Evolutionary conservation across 2,888 invertebrate genomes (phyloP), one percentile per base, ranked within the genome.

Genomic region (Aspidiotus destructor): DNA sequence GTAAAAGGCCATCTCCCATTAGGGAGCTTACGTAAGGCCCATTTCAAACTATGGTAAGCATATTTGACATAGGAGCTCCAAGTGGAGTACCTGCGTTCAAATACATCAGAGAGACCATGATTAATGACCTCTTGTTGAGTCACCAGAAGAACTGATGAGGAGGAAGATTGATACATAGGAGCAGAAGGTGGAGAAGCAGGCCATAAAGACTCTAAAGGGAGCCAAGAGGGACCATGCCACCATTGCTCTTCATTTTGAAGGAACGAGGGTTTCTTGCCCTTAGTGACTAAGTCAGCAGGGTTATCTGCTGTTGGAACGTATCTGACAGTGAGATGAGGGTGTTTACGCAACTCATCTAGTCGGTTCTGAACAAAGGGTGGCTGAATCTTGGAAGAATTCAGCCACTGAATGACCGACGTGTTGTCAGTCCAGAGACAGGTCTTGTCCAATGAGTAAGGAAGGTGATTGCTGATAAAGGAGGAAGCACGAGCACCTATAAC

Each of bases 161-260:
- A 11, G 8, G 7, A 28, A 60, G 40, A 11, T 13, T 28, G 13
- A 10, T 28, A 28, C 8, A 13, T 60, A 60, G 40, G 13, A 28
- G 13, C 40, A 16, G 9, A n/a, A 11, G 60, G 60, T 13, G 40
- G 60, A 11, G 10, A 28, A 60, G 48, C n/a, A 13, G 60, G 60
- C 60, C 28, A 60, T 7, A 28, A 11, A 2, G 11, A 11, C 40
- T 60, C 60, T 28, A 13, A 40, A 40, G 13, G 17, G 1, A 60
- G 40, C 62, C 62, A 62, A 48, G n/a, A 16, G 5, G 62, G 62
- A 28, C 62, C 62, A 13, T 13, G 13, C 62, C 62, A 62, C 62
- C 62, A 62, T 48, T 44, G 28, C n/a, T 41, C 41, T 11, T 16
- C 10, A 42, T 7, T 60, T 8, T 10, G 48, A 7, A 62, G 44